These are phyloP conservation scores for Meloe dianella DNA, from an alignment of 2,888 invertebrate genomes.

Conservation along the genomic window DNA sequence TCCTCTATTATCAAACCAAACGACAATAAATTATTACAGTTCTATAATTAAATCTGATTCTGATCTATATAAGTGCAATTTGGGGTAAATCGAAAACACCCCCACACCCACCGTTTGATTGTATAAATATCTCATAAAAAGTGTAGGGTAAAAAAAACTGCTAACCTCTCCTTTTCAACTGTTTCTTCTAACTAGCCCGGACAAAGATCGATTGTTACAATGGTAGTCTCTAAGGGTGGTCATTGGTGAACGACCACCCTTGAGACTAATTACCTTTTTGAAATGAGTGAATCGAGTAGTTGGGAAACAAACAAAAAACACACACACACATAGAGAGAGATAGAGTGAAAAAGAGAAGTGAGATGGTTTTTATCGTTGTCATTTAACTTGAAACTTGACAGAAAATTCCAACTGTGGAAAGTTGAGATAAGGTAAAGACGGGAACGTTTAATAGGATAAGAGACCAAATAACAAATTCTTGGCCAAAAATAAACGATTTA, in stretches of 20 bases:
- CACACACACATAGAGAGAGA: not conserved
- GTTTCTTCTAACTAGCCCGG: too few species aligned
- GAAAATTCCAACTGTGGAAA: conserved; percentile 2
- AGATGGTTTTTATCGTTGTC: not conserved
- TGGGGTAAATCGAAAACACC: not conserved
- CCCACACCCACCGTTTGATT: not conserved
- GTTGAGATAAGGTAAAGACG: not conserved
- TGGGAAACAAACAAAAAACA: not conserved
- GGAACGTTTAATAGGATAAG: not conserved
- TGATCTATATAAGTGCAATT: not conserved
- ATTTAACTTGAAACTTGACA: not conserved
- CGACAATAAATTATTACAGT: not conserved
- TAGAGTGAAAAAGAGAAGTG: not conserved
- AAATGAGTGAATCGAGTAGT: not conserved
- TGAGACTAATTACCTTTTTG: not conserved
- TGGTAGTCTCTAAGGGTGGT: not conserved
- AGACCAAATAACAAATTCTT: not conserved
- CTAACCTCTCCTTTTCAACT: not conserved
- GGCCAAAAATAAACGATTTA: not conserved
- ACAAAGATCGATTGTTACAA: not conserved
- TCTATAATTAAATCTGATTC: conserved; percentile 4
- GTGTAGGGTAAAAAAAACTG: too few species aligned
- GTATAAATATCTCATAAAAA: not conserved
- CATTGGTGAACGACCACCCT: not conserved
- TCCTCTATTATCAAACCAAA: not conserved